A percentile compares a stretch with the other conserved stretches of the same genome.
Conservation (phyloP, 2,797 vertebrate genomes). For the Characodon lateralis region DNA sequence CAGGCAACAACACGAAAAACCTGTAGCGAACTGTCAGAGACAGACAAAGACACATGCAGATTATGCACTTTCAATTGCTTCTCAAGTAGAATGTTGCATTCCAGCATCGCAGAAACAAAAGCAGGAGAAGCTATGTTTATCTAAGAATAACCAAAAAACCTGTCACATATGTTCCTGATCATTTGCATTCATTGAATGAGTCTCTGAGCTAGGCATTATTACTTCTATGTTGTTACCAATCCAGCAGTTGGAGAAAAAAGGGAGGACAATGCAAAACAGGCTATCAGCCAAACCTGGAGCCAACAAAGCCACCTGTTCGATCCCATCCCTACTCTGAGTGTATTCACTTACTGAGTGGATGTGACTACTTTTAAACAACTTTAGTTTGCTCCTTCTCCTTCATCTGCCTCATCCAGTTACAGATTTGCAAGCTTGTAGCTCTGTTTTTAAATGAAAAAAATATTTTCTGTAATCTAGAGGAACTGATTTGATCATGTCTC, state of each 20-base stretch:
- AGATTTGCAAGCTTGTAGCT: background rate
- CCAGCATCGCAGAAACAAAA: background rate
- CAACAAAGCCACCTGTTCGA: background rate
- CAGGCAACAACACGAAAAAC: conserved; percentile 5
- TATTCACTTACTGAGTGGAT: background rate
- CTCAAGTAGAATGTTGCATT: too few relatives aligned
- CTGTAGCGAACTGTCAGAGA: conserved; percentile 7
- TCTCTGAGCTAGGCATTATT: too few relatives aligned
- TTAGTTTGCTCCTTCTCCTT: background rate
- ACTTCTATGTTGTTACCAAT: too few relatives aligned
- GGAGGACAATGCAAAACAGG: background rate
- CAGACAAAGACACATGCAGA: background rate
- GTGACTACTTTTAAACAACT: background rate
- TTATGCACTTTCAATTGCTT: background rate
- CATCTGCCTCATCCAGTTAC: background rate
- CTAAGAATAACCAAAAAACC: background rate
- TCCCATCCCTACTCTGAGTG: background rate
- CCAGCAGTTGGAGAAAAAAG: conserved; percentile 1
- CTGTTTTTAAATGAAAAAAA: background rate
- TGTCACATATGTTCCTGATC: too few relatives aligned
- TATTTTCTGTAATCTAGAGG: too few relatives aligned
- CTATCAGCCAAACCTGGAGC: conserved; percentile 4
- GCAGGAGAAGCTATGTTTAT: background rate
- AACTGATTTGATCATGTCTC: background rate
- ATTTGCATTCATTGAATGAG: too few relatives aligned